Base-by-base conservation (phyloP, 30 jellyfish, hydroid and myxozoan genomes). In the Cassiopea andromeda region DNA sequence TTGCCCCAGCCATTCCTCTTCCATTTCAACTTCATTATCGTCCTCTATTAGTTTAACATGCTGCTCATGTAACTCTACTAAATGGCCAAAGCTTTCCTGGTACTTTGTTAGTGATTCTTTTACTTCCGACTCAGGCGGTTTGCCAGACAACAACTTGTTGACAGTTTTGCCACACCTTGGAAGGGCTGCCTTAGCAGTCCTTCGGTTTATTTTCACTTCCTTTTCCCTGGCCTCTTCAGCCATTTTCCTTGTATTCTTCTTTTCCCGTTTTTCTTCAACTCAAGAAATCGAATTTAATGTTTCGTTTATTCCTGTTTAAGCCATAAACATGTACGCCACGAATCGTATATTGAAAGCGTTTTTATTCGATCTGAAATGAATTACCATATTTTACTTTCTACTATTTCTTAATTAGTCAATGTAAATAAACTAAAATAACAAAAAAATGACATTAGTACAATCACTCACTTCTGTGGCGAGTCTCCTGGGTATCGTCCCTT, bases 1-100 rank as follows among this genome's bases (percentile, higher is more conserved):
- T 87, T 74, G 82, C 27, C 81, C 88, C n/a, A 76, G 82, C 94
- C 83, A 87, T 13, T 81, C 60, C 76, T 87, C 94, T 73, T 87
- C 94, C 71, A 19, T 78, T 46, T 87, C 94, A 60, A 13, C 75
- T 44, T 87, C 89, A 15, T 87, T 81, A 83, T 87, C 94, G 58
- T 59, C 76, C 50, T 73, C 87, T 69, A 45, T 49, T 59, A 49
- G 7, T 44, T 46, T 49, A 18, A 49, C 49, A 66, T 60, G 69
- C 64, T 67, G 75, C 85, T 71, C 85, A 72, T 69, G 90, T 61
- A 27, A 48, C 10, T 66, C 45, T 59, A 66, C 82, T 61, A 64
- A 66, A 45, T 9, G 46, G 43, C 44, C 80, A 66, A 81, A 81
- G 69, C 45, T 78, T 69, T 59, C 81, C 44, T 81, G 69, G 6